Evolutionary conservation across 2,797 vertebrate genomes (phyloP).

Genomic region (Emydoidea blandingii): DNA sequence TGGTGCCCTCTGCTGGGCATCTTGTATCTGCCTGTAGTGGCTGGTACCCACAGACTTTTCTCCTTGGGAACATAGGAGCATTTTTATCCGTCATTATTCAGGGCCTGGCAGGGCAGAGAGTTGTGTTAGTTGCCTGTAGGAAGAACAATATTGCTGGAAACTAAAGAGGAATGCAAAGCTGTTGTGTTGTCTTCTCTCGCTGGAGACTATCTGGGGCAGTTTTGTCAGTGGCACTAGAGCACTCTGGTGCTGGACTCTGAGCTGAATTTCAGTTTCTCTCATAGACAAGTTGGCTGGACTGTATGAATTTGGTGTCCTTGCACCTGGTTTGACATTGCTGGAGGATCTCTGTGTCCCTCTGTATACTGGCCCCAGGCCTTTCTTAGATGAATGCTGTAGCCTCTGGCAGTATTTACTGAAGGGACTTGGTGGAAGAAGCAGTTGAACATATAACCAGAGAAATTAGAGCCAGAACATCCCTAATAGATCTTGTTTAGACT

Average conservation of each 20-base stretch:
- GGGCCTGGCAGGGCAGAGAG: slow-evolving; percentile 53
- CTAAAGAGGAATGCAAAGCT: slow-evolving; percentile 11
- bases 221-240: background rate
- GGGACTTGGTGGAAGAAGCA: background rate
- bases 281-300: background rate
- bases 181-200: background rate
- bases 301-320: background rate
- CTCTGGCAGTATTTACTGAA: background rate
- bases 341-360: background rate
- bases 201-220: background rate
- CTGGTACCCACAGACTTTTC: background rate
- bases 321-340: background rate
- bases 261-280: background rate
- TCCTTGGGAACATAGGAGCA: slow-evolving; percentile 2
- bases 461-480: background rate
- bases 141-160: background rate
- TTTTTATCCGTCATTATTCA: background rate
- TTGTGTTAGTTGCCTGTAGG: slow-evolving; percentile 45
- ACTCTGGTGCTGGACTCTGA: slow-evolving; percentile 4
- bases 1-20: background rate
- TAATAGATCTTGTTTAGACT: background rate
- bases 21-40: slow-evolving; percentile 41
- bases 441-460: background rate
- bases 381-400: background rate
- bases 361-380: background rate